A percentile compares a stretch with the other conserved stretches of the same genome.
Conservation (phyloP, 2,888 invertebrate genomes). For the Ichneumoninae sp. region DNA sequence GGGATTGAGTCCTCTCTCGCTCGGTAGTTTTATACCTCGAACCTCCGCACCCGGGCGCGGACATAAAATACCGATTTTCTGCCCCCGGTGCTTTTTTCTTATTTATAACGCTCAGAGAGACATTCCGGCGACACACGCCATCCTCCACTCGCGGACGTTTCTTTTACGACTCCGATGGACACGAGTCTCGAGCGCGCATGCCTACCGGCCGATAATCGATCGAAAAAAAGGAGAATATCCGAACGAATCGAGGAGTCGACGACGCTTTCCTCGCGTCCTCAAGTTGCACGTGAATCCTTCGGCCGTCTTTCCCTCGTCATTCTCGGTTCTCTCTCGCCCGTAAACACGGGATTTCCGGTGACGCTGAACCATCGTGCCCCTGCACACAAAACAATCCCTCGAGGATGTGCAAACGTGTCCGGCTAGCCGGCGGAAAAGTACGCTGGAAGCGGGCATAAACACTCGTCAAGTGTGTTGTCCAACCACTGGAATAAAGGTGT, state of each 20-base stretch:
- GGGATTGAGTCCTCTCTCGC: conserved; percentile 53
- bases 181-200: not conserved
- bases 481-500: conserved; percentile 49
- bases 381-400: conserved; percentile 25
- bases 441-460: conserved; percentile 6
- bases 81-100: conserved; percentile 15
- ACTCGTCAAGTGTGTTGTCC: conserved; percentile 49
- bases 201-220: conserved; percentile 27
- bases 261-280: not conserved
- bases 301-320: not conserved
- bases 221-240: not conserved
- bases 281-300: not conserved
- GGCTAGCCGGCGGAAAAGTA: not conserved
- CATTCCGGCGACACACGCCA: conserved; percentile 26
- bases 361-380: not conserved
- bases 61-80: conserved; percentile 64
- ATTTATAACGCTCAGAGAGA: conserved; percentile 40
- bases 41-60: conserved; percentile 35
- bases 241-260: not conserved
- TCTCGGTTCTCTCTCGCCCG: not conserved
- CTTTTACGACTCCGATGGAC: conserved; percentile 6
- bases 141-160: conserved; percentile 12
- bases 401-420: conserved; percentile 44
- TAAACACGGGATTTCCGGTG: not conserved
- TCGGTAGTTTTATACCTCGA: conserved; percentile 7